Percentiles rank a stretch among this genome's conserved stretches.
These are phyloP conservation scores for Eulacestoma nigropectus DNA, from an alignment of 2,113 vertebrate genomes.

Conservation along the genomic window DNA sequence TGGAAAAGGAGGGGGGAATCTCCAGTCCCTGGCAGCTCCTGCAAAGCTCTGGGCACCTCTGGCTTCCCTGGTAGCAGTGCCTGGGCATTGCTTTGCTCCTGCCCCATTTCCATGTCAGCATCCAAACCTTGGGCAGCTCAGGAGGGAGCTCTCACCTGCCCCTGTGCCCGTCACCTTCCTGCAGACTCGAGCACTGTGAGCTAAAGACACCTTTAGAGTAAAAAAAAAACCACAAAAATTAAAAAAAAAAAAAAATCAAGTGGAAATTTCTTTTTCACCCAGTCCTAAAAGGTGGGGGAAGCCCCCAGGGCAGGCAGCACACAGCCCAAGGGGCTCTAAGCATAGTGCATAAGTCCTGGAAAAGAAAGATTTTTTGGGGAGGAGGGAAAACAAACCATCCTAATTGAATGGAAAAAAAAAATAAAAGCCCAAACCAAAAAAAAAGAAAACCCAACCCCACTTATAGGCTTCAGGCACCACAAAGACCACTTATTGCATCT, in stretches of 20 bases:
- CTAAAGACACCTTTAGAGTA: not conserved
- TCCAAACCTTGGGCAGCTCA: not conserved
- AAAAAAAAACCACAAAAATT: not conserved
- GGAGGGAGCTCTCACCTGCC: not conserved
- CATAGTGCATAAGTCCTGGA: not conserved
- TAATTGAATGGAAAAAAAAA: not conserved
- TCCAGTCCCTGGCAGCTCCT: not conserved
- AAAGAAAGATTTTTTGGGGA: not conserved
- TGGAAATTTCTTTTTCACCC: not conserved
- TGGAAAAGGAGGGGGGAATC: not conserved
- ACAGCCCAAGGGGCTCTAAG: not conserved
- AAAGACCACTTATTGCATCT: conserved; percentile 50
- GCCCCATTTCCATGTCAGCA: not conserved
- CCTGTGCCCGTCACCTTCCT: not conserved
- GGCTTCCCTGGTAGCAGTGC: not conserved
- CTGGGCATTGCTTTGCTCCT: not conserved
- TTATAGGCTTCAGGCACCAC: conserved; percentile 58
- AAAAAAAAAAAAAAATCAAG: not conserved
- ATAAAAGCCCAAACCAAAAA: not conserved
- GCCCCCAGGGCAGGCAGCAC: not conserved
- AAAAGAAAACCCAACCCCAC: not conserved
- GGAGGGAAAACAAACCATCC: not conserved
- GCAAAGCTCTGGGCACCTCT: not conserved
- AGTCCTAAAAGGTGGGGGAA: not conserved
- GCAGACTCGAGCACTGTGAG: not conserved